Conservation (phyloP, 1,140 invertebrate species). For the Rhizoglyphus robini region DNA sequence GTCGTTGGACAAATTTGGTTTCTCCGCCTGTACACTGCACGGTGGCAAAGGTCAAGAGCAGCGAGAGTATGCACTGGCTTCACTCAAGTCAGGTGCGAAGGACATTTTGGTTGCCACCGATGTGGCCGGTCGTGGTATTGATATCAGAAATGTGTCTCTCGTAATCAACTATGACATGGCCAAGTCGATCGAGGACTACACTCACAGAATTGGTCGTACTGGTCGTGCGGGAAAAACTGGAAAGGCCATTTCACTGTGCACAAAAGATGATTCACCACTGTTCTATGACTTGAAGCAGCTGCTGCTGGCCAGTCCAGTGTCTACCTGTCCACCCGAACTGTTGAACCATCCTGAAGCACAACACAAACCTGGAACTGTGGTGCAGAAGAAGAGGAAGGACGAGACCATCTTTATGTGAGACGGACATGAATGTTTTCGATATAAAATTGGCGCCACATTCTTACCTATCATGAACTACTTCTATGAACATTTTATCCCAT, state of each 20-base stretch:
- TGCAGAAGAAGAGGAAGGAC: slow-evolving; percentile 75
- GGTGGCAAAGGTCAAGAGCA: slow-evolving; percentile 99
- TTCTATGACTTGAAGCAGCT: slow-evolving; percentile 96
- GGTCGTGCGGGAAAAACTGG: slow-evolving; percentile 96
- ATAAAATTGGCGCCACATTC: too few species aligned
- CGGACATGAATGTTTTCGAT: not conserved
- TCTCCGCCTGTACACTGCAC: slow-evolving; percentile 90
- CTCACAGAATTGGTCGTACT: slow-evolving; percentile 96
- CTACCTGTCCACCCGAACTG: slow-evolving; percentile 86
- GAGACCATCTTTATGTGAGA: slow-evolving; percentile 46
- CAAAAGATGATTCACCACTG: slow-evolving; percentile 84
- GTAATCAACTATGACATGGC: slow-evolving; percentile 51
- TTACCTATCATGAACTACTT: too few species aligned
- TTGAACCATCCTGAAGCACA: slow-evolving; percentile 97
- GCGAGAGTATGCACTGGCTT: slow-evolving; percentile 90
- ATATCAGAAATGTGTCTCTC: slow-evolving; percentile 95
- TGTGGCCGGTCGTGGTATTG: slow-evolving; percentile 84
- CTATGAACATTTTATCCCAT: too few species aligned
- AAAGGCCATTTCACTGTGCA: slow-evolving; percentile 86
- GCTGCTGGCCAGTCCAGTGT: slow-evolving; percentile 75
- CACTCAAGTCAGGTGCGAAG: slow-evolving; percentile 79
- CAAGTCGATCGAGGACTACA: slow-evolving; percentile 57
- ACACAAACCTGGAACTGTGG: slow-evolving; percentile 86
- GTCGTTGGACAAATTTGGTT: slow-evolving; percentile 89
- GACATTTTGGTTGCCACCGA: slow-evolving; percentile 99